Conservation (phyloP, 2,113 vertebrate genomes). For the Ailuropoda melanoleuca region DNA sequence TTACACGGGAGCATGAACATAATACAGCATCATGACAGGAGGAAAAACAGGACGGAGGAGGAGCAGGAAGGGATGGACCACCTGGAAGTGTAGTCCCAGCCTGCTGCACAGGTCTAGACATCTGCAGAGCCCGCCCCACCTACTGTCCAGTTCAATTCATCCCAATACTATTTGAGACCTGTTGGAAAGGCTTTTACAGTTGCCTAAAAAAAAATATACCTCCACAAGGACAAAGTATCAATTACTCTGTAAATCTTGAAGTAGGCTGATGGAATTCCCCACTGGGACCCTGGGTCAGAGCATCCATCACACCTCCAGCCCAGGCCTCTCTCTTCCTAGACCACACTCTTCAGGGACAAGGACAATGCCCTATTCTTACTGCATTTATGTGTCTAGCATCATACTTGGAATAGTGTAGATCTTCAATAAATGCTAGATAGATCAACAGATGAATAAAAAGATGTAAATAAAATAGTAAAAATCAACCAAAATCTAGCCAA, state of each 20-base stretch:
- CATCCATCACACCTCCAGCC: neutral
- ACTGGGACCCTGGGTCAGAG: accelerated
- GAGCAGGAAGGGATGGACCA: neutral
- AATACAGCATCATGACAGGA: accelerated
- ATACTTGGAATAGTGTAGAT: neutral
- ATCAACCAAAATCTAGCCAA: neutral
- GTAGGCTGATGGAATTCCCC: neutral
- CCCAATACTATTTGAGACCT: neutral
- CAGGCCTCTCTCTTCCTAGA: neutral
- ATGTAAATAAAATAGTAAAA: neutral
- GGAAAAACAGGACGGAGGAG: too few species aligned
- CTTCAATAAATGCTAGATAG: neutral
- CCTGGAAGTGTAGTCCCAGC: accelerated
- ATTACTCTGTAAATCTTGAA: neutral
- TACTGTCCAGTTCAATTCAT: neutral
- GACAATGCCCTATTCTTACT: neutral
- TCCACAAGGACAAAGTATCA: neutral
- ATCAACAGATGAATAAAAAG: too few species aligned
- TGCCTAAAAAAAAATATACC: neutral
- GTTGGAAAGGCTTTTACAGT: neutral
- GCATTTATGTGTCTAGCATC: neutral
- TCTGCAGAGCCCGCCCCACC: neutral
- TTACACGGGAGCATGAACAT: too few species aligned
- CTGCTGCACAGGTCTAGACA: neutral
- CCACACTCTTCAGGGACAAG: neutral